Evolutionary conservation across 1,140 invertebrate species (phyloP).

Genomic region (Neodiprion virginianus): DNA sequence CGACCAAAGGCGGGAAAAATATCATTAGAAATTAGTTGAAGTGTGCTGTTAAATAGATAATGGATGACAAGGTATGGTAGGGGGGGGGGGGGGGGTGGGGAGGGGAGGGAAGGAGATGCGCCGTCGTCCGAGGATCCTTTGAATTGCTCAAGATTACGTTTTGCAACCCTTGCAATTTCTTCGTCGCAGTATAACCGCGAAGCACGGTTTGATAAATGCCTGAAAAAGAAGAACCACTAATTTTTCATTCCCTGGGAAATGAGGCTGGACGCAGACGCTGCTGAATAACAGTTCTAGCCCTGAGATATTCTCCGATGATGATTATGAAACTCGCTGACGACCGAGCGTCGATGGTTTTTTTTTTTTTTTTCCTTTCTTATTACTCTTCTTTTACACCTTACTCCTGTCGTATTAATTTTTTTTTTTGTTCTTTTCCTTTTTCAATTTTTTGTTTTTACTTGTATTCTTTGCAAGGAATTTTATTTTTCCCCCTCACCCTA

Average conservation of each 20-base stretch:
- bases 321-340: no score
- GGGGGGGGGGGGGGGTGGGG: no score
- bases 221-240: conserved; percentile 44
- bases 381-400: background rate
- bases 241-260: conserved; percentile 41
- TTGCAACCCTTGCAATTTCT: conserved; percentile 47
- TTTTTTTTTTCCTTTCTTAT: background rate
- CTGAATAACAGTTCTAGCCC: no score
- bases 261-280: background rate
- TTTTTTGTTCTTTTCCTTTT: no score
- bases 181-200: background rate
- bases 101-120: conserved; percentile 27
- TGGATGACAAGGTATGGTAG: background rate
- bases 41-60: conserved; percentile 33
- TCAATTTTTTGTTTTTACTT: no score
- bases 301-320: no score
- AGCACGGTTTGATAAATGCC: conserved; percentile 47
- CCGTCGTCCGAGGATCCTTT: conserved; percentile 39
- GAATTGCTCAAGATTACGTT: conserved; percentile 53
- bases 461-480: no score
- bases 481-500: no score
- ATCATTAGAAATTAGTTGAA: conserved; percentile 24
- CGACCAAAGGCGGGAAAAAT: conserved; percentile 7
- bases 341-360: background rate
- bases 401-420: no score